Conservation (phyloP, 2,113 vertebrate genomes). For the Tylochromis polylepis region DNA sequence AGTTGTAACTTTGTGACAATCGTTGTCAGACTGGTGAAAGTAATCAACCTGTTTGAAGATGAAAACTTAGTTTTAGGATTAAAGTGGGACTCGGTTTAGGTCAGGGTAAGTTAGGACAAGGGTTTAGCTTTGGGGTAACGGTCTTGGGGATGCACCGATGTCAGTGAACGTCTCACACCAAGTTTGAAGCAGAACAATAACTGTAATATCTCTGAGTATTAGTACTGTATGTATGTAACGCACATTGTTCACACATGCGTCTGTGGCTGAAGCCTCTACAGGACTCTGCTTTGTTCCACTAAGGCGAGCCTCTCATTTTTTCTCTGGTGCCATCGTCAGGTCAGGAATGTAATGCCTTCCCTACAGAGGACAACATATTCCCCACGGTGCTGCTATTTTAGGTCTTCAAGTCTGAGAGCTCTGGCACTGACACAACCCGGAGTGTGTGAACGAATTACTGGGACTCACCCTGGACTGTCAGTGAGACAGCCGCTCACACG, state of each 20-base stretch:
- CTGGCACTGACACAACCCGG: background rate
- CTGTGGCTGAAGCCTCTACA: background rate
- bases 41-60: background rate
- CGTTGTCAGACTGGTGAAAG: too few relatives aligned
- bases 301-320: background rate
- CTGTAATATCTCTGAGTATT: background rate
- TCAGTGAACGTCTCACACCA: too few relatives aligned
- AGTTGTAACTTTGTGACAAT: too few relatives aligned
- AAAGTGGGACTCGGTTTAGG: accelerated
- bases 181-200: too few relatives aligned
- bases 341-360: background rate
- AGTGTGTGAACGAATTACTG: accelerated
- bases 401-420: background rate
- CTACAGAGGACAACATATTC: background rate
- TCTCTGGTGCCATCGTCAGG: background rate
- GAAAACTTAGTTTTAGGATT: background rate
- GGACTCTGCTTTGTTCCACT: background rate
- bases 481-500: background rate
- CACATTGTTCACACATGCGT: background rate
- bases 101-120: accelerated
- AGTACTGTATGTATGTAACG: background rate
- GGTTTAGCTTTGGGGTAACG: background rate
- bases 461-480: background rate
- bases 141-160: too few relatives aligned
- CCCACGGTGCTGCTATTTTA: background rate